These are phyloP conservation scores for Urechis unicinctus DNA, from an alignment of 2,888 invertebrate species.

Conservation along the genomic window DNA sequence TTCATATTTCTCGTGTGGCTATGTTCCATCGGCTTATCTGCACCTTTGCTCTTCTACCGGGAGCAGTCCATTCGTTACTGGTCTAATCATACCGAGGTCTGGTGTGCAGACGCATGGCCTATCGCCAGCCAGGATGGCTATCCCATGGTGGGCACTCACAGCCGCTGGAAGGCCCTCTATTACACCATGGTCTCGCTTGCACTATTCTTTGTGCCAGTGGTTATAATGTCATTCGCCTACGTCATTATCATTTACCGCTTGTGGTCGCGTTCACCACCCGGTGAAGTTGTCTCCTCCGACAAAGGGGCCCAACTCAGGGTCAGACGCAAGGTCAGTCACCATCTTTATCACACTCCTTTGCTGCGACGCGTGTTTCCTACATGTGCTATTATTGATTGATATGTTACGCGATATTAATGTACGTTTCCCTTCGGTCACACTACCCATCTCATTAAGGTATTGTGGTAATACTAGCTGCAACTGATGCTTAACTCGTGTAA, in stretches of 20 bases:
- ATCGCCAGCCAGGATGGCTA: slow-evolving; percentile 2
- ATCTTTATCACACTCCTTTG: background rate
- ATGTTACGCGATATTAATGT: too few relatives aligned
- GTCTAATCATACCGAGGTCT: slow-evolving; percentile 62
- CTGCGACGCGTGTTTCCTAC: too few relatives aligned
- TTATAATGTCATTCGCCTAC: slow-evolving; percentile 68
- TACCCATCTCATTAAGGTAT: too few relatives aligned
- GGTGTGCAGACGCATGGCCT: slow-evolving; percentile 62
- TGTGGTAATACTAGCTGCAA: too few relatives aligned
- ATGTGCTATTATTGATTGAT: too few relatives aligned
- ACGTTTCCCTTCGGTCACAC: too few relatives aligned
- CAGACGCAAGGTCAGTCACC: slow-evolving; percentile 36
- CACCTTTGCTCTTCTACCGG: slow-evolving; percentile 49
- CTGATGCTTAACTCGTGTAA: too few relatives aligned
- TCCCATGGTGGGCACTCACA: slow-evolving; percentile 10
- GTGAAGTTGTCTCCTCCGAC: slow-evolving; percentile 41
- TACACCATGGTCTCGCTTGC: slow-evolving; percentile 72
- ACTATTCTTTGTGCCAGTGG: slow-evolving; percentile 71
- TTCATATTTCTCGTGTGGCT: slow-evolving; percentile 67
- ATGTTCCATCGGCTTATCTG: slow-evolving; percentile 59
- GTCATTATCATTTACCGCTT: slow-evolving; percentile 62
- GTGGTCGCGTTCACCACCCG: slow-evolving; percentile 48
- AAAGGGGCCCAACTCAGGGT: slow-evolving; percentile 36
- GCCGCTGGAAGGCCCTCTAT: slow-evolving; percentile 62
- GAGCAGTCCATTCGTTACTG: slow-evolving; percentile 17